Conservation (phyloP, 1,140 invertebrate species). For the Drosophila grimshawi region DNA sequence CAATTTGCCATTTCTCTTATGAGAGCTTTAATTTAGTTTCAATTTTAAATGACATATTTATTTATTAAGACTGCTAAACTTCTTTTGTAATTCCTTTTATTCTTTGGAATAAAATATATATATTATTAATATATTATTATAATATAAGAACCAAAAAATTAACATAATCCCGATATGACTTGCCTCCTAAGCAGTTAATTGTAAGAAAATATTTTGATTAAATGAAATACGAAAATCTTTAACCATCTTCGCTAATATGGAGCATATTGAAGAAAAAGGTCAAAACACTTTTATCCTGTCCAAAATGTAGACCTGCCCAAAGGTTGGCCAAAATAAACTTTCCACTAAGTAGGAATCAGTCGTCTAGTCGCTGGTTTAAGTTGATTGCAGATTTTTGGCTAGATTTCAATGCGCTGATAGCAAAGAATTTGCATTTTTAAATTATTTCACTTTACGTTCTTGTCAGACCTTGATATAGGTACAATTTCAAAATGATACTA, state of each 20-base stretch:
- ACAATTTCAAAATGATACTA: slow-evolving; percentile 57
- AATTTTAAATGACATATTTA: background rate
- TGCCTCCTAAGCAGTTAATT: background rate
- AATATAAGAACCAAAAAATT: background rate
- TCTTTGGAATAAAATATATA: no score
- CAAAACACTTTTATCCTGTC: slow-evolving; percentile 7
- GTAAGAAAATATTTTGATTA: slow-evolving; percentile 12
- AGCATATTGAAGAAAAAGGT: slow-evolving; percentile 28
- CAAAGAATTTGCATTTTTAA: slow-evolving; percentile 71
- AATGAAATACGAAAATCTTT: background rate
- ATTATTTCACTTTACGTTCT: slow-evolving; percentile 78
- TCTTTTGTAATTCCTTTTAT: no score
- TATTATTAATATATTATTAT: no score
- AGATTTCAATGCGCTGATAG: slow-evolving; percentile 62
- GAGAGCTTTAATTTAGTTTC: background rate
- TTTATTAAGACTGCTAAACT: background rate
- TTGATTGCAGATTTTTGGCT: slow-evolving; percentile 57
- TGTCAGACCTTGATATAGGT: slow-evolving; percentile 75
- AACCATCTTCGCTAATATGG: slow-evolving; percentile 1
- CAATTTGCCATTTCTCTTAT: slow-evolving; percentile 18
- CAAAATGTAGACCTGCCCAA: slow-evolving; percentile 1
- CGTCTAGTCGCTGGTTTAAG: slow-evolving; percentile 42
- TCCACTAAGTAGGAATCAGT: slow-evolving; percentile 25
- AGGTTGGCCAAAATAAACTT: slow-evolving; percentile 30
- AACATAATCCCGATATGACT: background rate